Conservation (phyloP, 2,113 vertebrate genomes). For the Oncorhynchus tshawytscha region DNA sequence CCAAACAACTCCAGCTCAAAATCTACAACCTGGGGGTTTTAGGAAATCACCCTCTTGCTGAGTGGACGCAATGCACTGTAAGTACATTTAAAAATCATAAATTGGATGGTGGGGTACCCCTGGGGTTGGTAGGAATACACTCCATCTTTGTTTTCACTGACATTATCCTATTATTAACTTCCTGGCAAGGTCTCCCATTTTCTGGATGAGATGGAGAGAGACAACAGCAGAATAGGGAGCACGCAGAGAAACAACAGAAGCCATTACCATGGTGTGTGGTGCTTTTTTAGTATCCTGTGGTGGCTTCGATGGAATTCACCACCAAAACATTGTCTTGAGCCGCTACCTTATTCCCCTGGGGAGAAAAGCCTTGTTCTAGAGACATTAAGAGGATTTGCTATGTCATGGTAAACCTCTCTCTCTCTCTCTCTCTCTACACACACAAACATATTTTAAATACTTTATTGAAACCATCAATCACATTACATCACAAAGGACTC, state of each 20-base stretch:
- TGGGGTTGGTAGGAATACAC: conserved; percentile 29
- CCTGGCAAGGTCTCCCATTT: conserved; percentile 52
- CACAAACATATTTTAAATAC: too few species aligned
- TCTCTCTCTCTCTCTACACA: too few species aligned
- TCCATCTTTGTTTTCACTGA: conserved; percentile 52
- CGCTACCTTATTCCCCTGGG: conserved; percentile 38
- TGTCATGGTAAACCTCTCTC: not conserved
- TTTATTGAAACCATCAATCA: too few species aligned
- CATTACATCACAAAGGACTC: too few species aligned
- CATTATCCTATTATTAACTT: conserved; percentile 61
- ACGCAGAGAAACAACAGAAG: conserved; percentile 39
- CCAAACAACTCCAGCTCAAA: conserved; percentile 14
- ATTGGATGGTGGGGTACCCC: conserved; percentile 36
- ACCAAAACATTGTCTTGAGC: conserved; percentile 43
- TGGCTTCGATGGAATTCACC: conserved; percentile 37
- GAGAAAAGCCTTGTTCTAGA: conserved; percentile 43
- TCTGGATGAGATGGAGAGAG: conserved; percentile 25
- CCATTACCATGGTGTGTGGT: conserved; percentile 52
- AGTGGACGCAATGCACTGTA: conserved; percentile 45
- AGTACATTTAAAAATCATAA: conserved; percentile 52
- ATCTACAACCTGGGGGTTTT: conserved; percentile 32
- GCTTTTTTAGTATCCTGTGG: conserved; percentile 44
- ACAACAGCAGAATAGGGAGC: conserved; percentile 20
- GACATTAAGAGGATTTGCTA: conserved; percentile 46
- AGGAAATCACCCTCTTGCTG: conserved; percentile 45